These are phyloP conservation scores for Sycobia sp. DNA, from an alignment of 1,140 invertebrate genomes.

Conservation along the genomic window DNA sequence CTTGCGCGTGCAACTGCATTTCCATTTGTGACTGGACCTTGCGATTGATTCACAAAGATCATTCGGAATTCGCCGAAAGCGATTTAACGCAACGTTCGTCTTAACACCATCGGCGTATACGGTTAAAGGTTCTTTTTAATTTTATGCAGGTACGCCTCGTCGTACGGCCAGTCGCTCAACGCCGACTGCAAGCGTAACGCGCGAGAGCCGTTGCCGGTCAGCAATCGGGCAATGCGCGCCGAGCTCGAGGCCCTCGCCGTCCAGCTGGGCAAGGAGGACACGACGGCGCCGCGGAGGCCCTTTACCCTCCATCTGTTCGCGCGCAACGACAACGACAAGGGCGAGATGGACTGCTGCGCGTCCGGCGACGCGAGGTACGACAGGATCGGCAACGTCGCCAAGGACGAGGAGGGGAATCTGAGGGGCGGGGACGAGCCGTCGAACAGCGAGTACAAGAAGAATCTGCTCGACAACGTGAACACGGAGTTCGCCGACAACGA, in stretches of 20 bases:
- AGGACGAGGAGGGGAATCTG: too few relatives aligned
- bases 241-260: conserved; percentile 48
- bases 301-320: conserved; percentile 47
- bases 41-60: too few relatives aligned
- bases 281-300: conserved; percentile 34
- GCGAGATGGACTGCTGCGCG: neutral
- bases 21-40: too few relatives aligned
- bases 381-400: neutral
- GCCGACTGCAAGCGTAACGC: neutral
- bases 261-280: conserved; percentile 50
- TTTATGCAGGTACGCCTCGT: conserved; percentile 42
- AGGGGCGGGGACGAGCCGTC: too few relatives aligned
- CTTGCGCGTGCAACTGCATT: too few relatives aligned
- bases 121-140: too few relatives aligned
- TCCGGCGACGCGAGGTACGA: neutral
- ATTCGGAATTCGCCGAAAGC: too few relatives aligned
- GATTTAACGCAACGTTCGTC: too few relatives aligned
- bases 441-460: conserved; percentile 18
- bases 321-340: conserved; percentile 30
- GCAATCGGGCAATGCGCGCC: conserved; percentile 7
- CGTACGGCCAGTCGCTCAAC: conserved; percentile 28
- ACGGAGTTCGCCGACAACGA: conserved; percentile 6
- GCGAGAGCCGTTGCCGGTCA: neutral
- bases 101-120: too few relatives aligned
- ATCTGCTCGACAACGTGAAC: conserved; percentile 4